phyloP scores from a whole-genome alignment of 2,888 invertebrate genomes.

The Tanytarsus gracilentus region DNA sequence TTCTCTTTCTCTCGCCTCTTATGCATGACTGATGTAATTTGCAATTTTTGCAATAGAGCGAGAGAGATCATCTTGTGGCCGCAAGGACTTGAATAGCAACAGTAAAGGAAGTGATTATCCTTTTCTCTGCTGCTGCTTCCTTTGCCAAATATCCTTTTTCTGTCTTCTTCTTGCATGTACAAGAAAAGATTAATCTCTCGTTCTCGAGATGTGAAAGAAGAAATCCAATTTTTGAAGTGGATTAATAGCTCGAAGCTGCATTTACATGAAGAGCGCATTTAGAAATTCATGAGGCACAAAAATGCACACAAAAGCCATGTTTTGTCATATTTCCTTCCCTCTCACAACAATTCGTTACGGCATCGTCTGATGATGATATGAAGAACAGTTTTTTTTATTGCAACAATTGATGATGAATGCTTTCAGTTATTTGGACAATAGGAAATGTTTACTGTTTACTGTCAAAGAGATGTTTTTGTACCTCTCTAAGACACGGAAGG shows the following conservation, averaged over 20 bases:
- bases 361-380: neutral
- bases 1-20: too few species aligned
- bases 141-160: neutral
- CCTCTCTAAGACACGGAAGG: slow-evolving; percentile 19
- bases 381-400: neutral
- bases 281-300: neutral
- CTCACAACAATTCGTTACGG: slow-evolving; percentile 14
- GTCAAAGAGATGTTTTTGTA: too few species aligned
- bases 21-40: slow-evolving; percentile 21
- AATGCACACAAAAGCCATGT: neutral
- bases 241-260: slow-evolving; percentile 21
- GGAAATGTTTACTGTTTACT: too few species aligned
- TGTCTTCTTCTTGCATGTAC: neutral
- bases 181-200: neutral
- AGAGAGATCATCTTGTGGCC: neutral
- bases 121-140: neutral
- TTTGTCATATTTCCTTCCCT: neutral
- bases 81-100: neutral
- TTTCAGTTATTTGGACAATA: neutral
- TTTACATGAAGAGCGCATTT: slow-evolving; percentile 3
- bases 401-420: neutral
- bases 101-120: slow-evolving; percentile 23
- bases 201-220: neutral
- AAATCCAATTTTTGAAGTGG: slow-evolving; percentile 27
- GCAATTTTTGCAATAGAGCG: slow-evolving; percentile 1